Conservation (phyloP, 2,113 vertebrate species). For the Acanthochromis polyacanthus region DNA sequence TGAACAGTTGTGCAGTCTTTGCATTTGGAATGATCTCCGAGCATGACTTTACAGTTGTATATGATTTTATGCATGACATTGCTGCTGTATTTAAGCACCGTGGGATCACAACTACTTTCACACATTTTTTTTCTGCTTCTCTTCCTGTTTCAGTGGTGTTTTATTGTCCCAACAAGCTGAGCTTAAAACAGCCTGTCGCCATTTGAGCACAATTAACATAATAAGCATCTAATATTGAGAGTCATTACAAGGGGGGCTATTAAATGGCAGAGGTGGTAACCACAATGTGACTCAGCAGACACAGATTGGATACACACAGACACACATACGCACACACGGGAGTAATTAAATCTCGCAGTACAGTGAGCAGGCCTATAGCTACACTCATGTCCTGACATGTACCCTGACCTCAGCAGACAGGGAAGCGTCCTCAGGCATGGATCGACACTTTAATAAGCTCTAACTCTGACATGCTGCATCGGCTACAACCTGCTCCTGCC, state of each 20-base stretch:
- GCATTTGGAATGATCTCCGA: conserved; percentile 16
- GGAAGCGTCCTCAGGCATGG: conserved; percentile 50
- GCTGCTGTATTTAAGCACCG: not conserved
- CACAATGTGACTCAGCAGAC: conserved; percentile 76
- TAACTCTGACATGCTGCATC: conserved; percentile 52
- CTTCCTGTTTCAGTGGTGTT: conserved; percentile 45
- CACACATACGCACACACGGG: conserved; percentile 7
- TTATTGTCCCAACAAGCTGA: conserved; percentile 60
- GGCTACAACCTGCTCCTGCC: conserved; percentile 46
- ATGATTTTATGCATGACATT: not conserved
- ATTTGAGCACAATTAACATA: conserved; percentile 80
- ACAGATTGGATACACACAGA: conserved; percentile 31
- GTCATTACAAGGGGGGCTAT: conserved; percentile 71
- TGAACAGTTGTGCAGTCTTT: conserved; percentile 6
- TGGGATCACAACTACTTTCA: conserved; percentile 5
- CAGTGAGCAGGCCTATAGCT: conserved; percentile 39
- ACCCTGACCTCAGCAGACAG: conserved; percentile 63
- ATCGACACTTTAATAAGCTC: conserved; percentile 63
- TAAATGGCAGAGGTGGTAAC: conserved; percentile 79
- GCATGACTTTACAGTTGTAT: not conserved
- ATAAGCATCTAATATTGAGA: conserved; percentile 78
- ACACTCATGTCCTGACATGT: conserved; percentile 75
- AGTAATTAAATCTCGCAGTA: conserved; percentile 60
- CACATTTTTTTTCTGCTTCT: not conserved
- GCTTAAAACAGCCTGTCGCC: conserved; percentile 62